A percentile compares a stretch with the other conserved stretches of the same genome.
Evolutionary conservation across 2,888 invertebrate species (phyloP).

Genomic region (Torymus tubicola): DNA sequence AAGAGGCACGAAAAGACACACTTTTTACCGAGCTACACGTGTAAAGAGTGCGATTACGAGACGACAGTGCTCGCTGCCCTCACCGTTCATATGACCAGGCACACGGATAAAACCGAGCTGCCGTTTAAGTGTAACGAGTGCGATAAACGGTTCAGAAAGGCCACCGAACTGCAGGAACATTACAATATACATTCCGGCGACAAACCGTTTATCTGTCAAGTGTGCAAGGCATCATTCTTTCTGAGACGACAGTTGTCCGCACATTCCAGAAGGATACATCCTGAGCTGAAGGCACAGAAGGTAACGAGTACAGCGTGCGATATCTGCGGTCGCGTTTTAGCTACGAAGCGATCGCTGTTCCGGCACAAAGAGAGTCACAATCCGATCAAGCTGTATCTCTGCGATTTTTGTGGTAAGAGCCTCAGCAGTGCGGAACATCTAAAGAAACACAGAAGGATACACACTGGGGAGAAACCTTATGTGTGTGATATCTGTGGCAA

Average conservation of each 20-base stretch:
- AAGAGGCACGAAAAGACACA: slow-evolving; percentile 74
- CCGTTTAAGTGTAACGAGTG: slow-evolving; percentile 69
- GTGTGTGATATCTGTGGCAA: slow-evolving; percentile 77
- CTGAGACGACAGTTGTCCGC: slow-evolving; percentile 72
- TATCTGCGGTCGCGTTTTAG: slow-evolving; percentile 73
- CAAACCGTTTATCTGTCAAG: slow-evolving; percentile 71
- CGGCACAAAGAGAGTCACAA: slow-evolving; percentile 74
- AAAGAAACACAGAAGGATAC: slow-evolving; percentile 77
- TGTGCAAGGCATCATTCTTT: slow-evolving; percentile 69
- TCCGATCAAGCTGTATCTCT: slow-evolving; percentile 74
- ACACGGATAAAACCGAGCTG: slow-evolving; percentile 70
- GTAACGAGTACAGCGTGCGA: slow-evolving; percentile 64
- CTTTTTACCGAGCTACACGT: slow-evolving; percentile 72
- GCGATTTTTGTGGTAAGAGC: slow-evolving; percentile 78
- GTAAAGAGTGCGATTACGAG: slow-evolving; percentile 74
- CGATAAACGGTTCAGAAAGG: slow-evolving; percentile 72
- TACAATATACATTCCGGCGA: slow-evolving; percentile 75
- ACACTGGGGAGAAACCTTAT: slow-evolving; percentile 79
- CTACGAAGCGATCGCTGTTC: slow-evolving; percentile 72
- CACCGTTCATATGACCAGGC: slow-evolving; percentile 71
- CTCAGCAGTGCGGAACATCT: slow-evolving; percentile 77
- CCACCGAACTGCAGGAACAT: slow-evolving; percentile 73
- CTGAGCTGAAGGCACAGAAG: slow-evolving; percentile 67
- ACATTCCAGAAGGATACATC: slow-evolving; percentile 71
- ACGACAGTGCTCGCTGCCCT: slow-evolving; percentile 72